Base-by-base conservation (phyloP, 2,113 vertebrate species). In the Amia ocellicauda region DNA sequence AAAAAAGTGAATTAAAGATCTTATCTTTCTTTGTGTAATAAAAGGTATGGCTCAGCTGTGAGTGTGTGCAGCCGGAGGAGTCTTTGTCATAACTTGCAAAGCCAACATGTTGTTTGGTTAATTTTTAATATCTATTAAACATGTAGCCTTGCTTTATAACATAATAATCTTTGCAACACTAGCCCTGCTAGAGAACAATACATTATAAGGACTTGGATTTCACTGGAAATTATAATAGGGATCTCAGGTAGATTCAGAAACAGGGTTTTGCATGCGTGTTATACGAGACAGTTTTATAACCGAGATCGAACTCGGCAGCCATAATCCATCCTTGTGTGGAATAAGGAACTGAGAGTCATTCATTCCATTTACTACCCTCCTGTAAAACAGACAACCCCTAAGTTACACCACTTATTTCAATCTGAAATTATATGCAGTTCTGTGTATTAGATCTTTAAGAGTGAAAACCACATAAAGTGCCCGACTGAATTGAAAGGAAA, bases 1-100 rank as follows among this genome's bases (percentile, higher is more conserved):
- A n/a, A n/a, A 69, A 66, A 81, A 82, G 77, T 79, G 63, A 84
- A 81, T 84, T 81, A 82, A 85, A 85, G 83, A 86, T 86, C 57
- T n/a, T 87, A 87, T 87, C 81, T 61, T 47, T 24, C 17, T 14
- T 40, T 19, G 2, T 58, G 19, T 40, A 31, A 41, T n/a, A 20
- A 40, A 29, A 40, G 20, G 29, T 58, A 58, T 14, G 40, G 19
- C 31, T 58, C 17, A n/a, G 28, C 19, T 40, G 42, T 42, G 51
- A 62, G 36, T 52, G 75, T 75, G 77, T 36, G 81, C 80, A 83
- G 76, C 67, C n/a, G 10, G 5, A 28, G 28, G 24, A 55, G 24
- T 11, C 11, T 55, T 19, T 28, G 52, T 16, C 26, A 55, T 31
- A 58, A 40, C 28, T 56, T 31, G 3, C 24, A 56, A 31, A 29